Conservation (phyloP, 2,113 vertebrate species). For the Tachysurus vachellii region DNA sequence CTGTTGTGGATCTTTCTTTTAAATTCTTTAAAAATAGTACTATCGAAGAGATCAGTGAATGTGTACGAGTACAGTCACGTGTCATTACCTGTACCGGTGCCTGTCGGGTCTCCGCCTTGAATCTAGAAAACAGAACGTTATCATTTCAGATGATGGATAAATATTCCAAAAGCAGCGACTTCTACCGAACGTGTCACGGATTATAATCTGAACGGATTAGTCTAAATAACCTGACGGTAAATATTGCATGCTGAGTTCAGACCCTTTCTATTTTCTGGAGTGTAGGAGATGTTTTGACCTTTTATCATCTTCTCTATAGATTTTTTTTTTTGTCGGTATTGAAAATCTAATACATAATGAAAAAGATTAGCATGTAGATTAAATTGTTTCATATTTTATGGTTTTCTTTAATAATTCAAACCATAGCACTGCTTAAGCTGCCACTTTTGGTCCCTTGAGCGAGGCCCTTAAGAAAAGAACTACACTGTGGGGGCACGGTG, state of each 20-base stretch:
- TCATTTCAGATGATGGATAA: neutral
- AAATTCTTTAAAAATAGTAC: too few species aligned
- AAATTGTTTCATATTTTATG: too few species aligned
- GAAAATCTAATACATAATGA: too few species aligned
- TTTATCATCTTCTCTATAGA: neutral
- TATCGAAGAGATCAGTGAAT: too few species aligned
- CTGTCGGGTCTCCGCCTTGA: constrained; percentile 95
- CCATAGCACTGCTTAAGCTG: too few species aligned
- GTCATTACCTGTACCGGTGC: constrained; percentile 88
- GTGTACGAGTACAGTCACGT: neutral
- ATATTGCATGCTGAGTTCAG: neutral
- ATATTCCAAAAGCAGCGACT: neutral
- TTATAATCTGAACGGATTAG: neutral
- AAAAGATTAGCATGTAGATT: too few species aligned
- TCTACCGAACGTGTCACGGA: neutral
- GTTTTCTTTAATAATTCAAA: too few species aligned
- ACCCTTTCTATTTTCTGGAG: neutral
- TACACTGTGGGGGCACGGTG: too few species aligned
- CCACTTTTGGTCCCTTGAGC: too few species aligned
- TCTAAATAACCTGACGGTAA: neutral
- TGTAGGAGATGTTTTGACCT: neutral
- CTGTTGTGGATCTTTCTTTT: neutral
- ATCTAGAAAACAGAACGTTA: constrained; percentile 75
- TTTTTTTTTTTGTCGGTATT: too few species aligned
- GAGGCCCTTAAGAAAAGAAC: too few species aligned